Base-by-base conservation (phyloP, 2,113 vertebrate species). In the Orientallactaga bullata region DNA sequence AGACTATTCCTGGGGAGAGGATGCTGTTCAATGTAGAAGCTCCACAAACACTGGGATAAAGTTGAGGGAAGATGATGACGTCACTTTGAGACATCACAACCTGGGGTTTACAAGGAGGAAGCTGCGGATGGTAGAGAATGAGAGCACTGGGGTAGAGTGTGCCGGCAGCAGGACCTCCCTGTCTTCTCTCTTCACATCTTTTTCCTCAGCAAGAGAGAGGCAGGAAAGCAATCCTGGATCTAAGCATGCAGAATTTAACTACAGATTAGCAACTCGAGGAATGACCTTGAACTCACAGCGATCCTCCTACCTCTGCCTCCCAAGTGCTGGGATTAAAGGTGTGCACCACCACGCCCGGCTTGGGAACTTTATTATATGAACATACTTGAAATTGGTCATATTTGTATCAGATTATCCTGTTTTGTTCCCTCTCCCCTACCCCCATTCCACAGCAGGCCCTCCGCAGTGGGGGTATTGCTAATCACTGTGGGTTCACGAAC, bases 201-300 rank as follows among this genome's bases (percentile, higher is more conserved):
- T 63, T 51, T 61, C 16, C 63, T 81, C 20, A 16, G 42, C 17
- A 20, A 32, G 68, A 60, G 74, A 15, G 39, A 13, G 23, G 42
- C 3, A 32, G n/a, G 9, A 32, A 91, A 74, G 76, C 28, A 60
- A 26, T 5, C 55, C 35, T 60, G 42, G 15, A 78, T 68, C 32
- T 15, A 37, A 61, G 77, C 61, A 93, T 47, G 73, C 30, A 87
- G 81, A 66, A 51, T 28, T 93, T 23, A 79, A n/a, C n/a, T n/a
- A n/a, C n/a, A n/a, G n/a, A n/a, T n/a, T n/a, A n/a, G n/a, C n/a
- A n/a, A n/a, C n/a, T n/a, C n/a, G n/a, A n/a, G n/a, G n/a, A n/a
- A n/a, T n/a, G n/a, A n/a, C n/a, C n/a, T n/a, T n/a, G n/a, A n/a
- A n/a, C n/a, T n/a, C n/a, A n/a, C n/a, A n/a, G n/a, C n/a, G n/a